Evolutionary conservation across 1,140 invertebrate genomes (phyloP).

Genomic region (Vanessa atalanta): DNA sequence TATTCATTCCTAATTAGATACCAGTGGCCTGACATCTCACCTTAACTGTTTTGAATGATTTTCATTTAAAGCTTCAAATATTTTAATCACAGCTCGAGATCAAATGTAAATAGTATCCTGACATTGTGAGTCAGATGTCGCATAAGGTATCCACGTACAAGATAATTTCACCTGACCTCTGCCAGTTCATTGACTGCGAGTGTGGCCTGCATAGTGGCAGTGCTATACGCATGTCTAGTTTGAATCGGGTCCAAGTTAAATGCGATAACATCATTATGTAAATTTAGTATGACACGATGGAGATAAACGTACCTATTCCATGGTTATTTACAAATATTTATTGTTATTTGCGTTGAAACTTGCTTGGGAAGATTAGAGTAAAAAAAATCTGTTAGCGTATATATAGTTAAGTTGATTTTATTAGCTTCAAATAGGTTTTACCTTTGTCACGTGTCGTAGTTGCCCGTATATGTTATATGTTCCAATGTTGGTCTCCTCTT

Average conservation of each 20-base stretch:
- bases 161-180: constrained; percentile 80
- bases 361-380: no score
- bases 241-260: constrained; percentile 39
- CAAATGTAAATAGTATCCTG: neutral
- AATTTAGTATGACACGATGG: neutral
- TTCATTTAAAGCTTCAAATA: neutral
- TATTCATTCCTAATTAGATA: constrained; percentile 2
- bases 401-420: no score
- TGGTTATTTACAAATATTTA: no score
- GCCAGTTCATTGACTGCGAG: constrained; percentile 76
- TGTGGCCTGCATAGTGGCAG: constrained; percentile 69
- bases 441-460: no score
- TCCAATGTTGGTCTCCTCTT: no score
- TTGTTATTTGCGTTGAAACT: no score
- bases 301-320: no score
- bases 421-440: no score
- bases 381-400: no score
- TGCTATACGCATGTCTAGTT: constrained; percentile 73
- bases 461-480: no score
- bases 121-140: constrained; percentile 71
- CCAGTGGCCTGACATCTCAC: neutral
- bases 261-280: constrained; percentile 9
- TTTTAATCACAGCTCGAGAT: neutral
- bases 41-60: neutral
- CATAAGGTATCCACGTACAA: constrained; percentile 58